These are phyloP conservation scores for Antedon mediterranea DNA, from an alignment of 53 echinoderm and acorn worm species.

Conservation along the genomic window DNA sequence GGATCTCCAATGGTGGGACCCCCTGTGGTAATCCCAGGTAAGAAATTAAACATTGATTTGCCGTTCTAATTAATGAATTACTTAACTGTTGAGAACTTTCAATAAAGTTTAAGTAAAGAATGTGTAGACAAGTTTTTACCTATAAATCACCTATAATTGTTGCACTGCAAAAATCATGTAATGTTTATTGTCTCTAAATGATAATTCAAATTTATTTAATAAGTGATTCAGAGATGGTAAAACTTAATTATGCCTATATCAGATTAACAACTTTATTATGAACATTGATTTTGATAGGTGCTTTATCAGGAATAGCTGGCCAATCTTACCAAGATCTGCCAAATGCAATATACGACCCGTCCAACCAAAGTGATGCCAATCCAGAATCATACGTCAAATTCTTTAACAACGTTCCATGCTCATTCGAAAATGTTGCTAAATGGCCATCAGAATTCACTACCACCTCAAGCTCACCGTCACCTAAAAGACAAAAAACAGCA, in stretches of 20 bases:
- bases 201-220: too few species aligned
- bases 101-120: too few species aligned
- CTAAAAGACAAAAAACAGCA: constrained; percentile 33
- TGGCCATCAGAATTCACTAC: constrained; percentile 1
- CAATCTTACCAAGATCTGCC: background rate
- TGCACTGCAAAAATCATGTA: too few species aligned
- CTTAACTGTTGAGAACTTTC: too few species aligned
- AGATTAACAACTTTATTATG: too few species aligned
- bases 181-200: too few species aligned
- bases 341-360: background rate
- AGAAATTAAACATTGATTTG: too few species aligned
- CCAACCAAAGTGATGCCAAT: background rate
- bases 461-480: constrained; percentile 11
- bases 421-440: background rate
- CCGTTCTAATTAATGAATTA: too few species aligned
- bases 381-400: background rate
- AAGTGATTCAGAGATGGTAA: too few species aligned
- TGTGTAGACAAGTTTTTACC: too few species aligned
- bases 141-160: too few species aligned
- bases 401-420: background rate
- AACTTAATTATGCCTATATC: too few species aligned
- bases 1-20: background rate
- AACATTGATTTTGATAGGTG: background rate
- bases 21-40: background rate
- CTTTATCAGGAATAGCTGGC: background rate